Conservation (phyloP, 1,140 invertebrate genomes). For the Potamilus streckersoni region DNA sequence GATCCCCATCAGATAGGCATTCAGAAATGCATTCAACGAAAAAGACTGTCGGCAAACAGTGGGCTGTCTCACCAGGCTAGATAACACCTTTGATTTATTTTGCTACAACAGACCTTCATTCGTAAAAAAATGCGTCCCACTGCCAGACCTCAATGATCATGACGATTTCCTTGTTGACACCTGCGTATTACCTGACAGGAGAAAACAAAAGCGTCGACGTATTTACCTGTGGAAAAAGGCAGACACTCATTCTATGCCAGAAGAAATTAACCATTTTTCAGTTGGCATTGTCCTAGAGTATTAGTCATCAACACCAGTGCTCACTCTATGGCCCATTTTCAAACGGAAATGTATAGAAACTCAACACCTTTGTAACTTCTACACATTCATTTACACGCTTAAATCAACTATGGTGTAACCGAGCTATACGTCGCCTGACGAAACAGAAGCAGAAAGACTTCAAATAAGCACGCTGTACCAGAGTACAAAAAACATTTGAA, state of each 20-base stretch:
- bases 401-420: background rate
- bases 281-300: background rate
- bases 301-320: background rate
- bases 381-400: constrained; percentile 2
- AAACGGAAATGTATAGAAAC: background rate
- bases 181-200: background rate
- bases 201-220: background rate
- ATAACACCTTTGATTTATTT: constrained; percentile 3
- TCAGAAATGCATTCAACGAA: background rate
- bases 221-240: constrained; percentile 11
- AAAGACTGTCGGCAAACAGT: background rate
- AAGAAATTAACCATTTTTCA: background rate
- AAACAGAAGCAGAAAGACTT: constrained; percentile 2
- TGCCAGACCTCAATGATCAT: constrained; percentile 9
- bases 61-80: background rate
- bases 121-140: background rate
- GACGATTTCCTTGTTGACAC: background rate
- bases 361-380: constrained; percentile 1
- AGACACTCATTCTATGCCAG: background rate
- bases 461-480: too few relatives aligned
- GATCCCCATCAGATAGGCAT: background rate
- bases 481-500: background rate
- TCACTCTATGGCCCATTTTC: constrained; percentile 2
- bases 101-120: constrained; percentile 9
- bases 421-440: background rate